These are phyloP conservation scores for Ridgeia piscesae DNA, from an alignment of 1,140 invertebrate species.

Conservation along the genomic window DNA sequence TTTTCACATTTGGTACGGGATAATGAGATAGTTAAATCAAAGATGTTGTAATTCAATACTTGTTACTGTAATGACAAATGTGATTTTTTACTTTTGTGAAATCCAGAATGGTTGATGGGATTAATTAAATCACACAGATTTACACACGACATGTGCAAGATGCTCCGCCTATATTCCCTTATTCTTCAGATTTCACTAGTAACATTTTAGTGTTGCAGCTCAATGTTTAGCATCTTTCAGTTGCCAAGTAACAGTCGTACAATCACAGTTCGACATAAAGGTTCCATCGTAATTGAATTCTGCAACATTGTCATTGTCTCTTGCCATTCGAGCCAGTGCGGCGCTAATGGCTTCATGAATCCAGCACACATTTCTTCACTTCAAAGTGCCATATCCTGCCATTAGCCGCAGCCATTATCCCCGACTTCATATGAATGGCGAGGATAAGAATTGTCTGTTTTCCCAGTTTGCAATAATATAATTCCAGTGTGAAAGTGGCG, in stretches of 20 bases:
- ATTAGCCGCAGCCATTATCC: neutral
- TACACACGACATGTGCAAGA: neutral
- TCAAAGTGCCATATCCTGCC: constrained; percentile 3
- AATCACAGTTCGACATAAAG: neutral
- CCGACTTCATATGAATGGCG: neutral
- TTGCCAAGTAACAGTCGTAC: neutral
- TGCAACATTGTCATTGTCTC: neutral
- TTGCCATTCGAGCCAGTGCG: neutral
- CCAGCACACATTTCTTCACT: neutral
- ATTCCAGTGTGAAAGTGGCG: neutral
- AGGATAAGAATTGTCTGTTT: neutral
- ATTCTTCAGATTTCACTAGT: neutral
- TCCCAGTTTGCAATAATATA: constrained; percentile 1
- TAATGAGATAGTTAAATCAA: neutral
- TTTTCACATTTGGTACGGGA: neutral
- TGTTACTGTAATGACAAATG: too few relatives aligned
- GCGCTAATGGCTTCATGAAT: neutral
- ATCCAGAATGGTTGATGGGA: neutral
- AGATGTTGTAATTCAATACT: neutral
- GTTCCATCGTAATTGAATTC: constrained; percentile 1
- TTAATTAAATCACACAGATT: neutral
- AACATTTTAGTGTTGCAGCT: neutral
- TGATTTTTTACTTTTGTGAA: neutral
- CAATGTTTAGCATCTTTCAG: constrained; percentile 5
- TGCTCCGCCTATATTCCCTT: neutral